phyloP scores from a whole-genome alignment of 2,797 vertebrate species.

The Dermochelys coriacea region DNA sequence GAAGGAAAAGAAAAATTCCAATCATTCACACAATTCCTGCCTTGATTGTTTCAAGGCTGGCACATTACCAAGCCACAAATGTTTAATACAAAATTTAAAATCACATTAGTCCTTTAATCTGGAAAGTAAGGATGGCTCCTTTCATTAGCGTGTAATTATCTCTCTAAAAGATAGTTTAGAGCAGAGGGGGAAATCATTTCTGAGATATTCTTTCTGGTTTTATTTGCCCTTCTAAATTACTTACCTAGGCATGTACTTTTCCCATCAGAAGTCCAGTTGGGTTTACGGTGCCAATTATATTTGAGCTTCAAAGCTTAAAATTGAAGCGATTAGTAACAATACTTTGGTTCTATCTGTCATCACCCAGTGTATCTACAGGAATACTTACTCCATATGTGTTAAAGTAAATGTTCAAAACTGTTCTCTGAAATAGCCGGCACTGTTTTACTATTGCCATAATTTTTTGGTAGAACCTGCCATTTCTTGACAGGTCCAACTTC shows the following conservation, averaged over 20 bases:
- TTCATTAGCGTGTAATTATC: constrained; percentile 64
- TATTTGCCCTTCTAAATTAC: constrained; percentile 63
- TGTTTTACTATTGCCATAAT: constrained; percentile 13
- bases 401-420: constrained; percentile 53
- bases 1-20: constrained; percentile 40
- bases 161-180: constrained; percentile 54
- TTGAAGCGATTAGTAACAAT: constrained; percentile 65
- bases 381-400: constrained; percentile 49
- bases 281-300: constrained; percentile 34
- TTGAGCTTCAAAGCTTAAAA: constrained; percentile 45
- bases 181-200: constrained; percentile 30
- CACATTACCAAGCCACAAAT: constrained; percentile 52
- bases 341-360: constrained; percentile 60
- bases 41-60: constrained; percentile 19
- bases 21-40: neutral
- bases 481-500: neutral
- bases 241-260: constrained; percentile 70
- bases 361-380: constrained; percentile 58
- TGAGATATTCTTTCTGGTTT: constrained; percentile 64
- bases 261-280: constrained; percentile 66
- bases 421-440: constrained; percentile 47
- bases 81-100: constrained; percentile 61
- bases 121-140: constrained; percentile 65
- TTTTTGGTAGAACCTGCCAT: constrained; percentile 20
- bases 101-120: constrained; percentile 68